phyloP scores from a whole-genome alignment of 37 sponge, comb jelly and placozoan species.

The Dysidea cf. avara region DNA sequence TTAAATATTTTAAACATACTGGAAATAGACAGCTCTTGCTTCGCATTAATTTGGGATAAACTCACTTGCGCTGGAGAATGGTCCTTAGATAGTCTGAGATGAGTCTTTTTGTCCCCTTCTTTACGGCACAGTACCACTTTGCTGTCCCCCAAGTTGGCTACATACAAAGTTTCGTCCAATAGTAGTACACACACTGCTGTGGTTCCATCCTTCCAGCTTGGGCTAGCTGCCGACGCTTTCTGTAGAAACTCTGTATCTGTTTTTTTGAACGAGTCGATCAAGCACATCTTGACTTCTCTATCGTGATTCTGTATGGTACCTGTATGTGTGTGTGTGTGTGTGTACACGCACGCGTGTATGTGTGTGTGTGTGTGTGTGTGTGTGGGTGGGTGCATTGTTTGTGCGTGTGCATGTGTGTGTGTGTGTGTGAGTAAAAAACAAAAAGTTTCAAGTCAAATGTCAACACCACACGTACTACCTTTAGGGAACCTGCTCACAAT shows the following conservation, averaged over 20 bases:
- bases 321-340: slow-evolving; percentile 32
- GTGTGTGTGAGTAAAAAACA: slow-evolving; percentile 24
- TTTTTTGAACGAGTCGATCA: slow-evolving; percentile 72
- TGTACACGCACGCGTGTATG: slow-evolving; percentile 21
- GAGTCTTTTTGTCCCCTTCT: slow-evolving; percentile 5
- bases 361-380: too few species aligned
- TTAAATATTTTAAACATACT: too few species aligned
- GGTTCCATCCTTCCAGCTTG: slow-evolving; percentile 80
- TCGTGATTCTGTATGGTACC: slow-evolving; percentile 64
- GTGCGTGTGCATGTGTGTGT: slow-evolving; percentile 42
- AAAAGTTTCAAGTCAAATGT: background rate
- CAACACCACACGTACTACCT: slow-evolving; percentile 33
- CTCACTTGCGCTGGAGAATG: slow-evolving; percentile 72
- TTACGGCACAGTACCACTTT: slow-evolving; percentile 65
- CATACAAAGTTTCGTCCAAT: slow-evolving; percentile 67
- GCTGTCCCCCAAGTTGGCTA: slow-evolving; percentile 86
- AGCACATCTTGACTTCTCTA: slow-evolving; percentile 72
- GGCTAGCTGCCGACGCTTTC: slow-evolving; percentile 61
- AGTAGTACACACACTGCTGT: slow-evolving; percentile 72
- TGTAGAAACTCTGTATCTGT: slow-evolving; percentile 81
- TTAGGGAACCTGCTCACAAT: slow-evolving; percentile 60
- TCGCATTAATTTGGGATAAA: too few species aligned
- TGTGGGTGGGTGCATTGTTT: slow-evolving; percentile 6
- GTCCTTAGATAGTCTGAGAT: slow-evolving; percentile 66
- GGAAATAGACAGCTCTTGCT: too few species aligned